These are phyloP conservation scores for Armadillidium nasatum DNA, from an alignment of 1,140 invertebrate genomes.

Conservation along the genomic window DNA sequence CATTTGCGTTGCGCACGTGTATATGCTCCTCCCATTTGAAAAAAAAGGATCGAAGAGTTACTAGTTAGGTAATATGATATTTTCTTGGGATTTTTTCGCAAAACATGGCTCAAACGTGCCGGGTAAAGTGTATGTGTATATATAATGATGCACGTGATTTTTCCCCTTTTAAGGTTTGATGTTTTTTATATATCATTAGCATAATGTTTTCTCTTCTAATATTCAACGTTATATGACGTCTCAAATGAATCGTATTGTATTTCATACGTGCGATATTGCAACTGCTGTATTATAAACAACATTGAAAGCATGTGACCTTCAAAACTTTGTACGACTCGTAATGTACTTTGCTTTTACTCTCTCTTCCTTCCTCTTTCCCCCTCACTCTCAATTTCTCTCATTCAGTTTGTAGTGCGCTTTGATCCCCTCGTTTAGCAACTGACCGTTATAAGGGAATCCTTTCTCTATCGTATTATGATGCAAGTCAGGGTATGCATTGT, in stretches of 20 bases:
- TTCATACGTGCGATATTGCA: no score
- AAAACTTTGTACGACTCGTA: conserved; percentile 26
- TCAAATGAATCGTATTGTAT: no score
- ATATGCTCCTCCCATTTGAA: conserved; percentile 30
- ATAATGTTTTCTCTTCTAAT: no score
- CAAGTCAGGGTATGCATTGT: conserved; percentile 42
- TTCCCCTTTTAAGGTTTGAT: no score
- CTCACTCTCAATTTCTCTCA: conserved; percentile 26
- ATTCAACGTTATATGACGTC: no score
- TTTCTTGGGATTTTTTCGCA: neutral
- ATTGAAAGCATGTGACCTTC: neutral
- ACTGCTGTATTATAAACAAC: no score
- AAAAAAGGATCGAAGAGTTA: neutral
- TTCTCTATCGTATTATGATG: conserved; percentile 40
- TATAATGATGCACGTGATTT: no score
- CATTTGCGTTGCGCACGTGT: conserved; percentile 26
- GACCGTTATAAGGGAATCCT: conserved; percentile 39
- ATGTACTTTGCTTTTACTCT: conserved; percentile 30
- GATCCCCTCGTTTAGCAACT: conserved; percentile 28
- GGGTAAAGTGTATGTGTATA: no score
- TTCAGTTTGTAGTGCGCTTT: conserved; percentile 1
- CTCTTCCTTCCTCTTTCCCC: conserved; percentile 35
- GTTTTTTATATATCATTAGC: no score
- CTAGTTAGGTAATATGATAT: neutral
- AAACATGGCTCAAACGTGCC: no score